These are phyloP conservation scores for Salarias fasciatus DNA, from an alignment of 2,797 vertebrate species.

Conservation along the genomic window DNA sequence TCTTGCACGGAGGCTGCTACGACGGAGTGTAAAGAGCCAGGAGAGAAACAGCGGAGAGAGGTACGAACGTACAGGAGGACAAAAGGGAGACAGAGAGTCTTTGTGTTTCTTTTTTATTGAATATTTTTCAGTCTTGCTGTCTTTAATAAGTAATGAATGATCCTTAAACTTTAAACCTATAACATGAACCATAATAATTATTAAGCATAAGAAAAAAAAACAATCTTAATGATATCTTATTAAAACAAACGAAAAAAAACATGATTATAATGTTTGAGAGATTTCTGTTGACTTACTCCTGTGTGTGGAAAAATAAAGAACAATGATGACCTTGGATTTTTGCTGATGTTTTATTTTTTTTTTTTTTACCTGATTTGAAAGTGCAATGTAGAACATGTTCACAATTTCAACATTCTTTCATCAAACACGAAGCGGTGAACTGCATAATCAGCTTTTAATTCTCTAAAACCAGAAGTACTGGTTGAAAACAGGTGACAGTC, in stretches of 20 bases:
- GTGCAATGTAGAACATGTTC: too few species aligned
- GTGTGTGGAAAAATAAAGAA: slow-evolving; percentile 78
- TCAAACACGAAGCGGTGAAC: too few species aligned
- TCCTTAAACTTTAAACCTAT: slow-evolving; percentile 73
- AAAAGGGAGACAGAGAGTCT: slow-evolving; percentile 59
- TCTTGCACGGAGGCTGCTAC: slow-evolving; percentile 70
- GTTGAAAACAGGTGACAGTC: too few species aligned
- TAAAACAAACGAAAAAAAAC: slow-evolving; percentile 61
- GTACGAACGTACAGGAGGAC: slow-evolving; percentile 48
- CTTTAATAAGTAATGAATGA: slow-evolving; percentile 72
- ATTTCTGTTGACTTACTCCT: slow-evolving; percentile 75
- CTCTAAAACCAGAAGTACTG: too few species aligned
- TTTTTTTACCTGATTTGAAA: too few species aligned
- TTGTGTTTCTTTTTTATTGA: slow-evolving; percentile 60
- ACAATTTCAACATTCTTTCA: too few species aligned
- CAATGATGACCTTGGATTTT: slow-evolving; percentile 43
- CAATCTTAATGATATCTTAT: slow-evolving; percentile 64
- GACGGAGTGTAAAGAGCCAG: slow-evolving; percentile 39
- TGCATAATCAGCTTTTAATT: too few species aligned
- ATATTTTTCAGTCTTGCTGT: slow-evolving; percentile 78
- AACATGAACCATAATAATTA: slow-evolving; percentile 66
- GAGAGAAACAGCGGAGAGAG: slow-evolving; percentile 18
- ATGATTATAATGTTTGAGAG: slow-evolving; percentile 68
- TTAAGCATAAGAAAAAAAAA: slow-evolving; percentile 53
- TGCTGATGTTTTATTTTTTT: neutral